Evolutionary conservation across 2,888 invertebrate species (phyloP), one percentile per base, ranked within the genome.

Genomic region (Microchrysa polita): DNA sequence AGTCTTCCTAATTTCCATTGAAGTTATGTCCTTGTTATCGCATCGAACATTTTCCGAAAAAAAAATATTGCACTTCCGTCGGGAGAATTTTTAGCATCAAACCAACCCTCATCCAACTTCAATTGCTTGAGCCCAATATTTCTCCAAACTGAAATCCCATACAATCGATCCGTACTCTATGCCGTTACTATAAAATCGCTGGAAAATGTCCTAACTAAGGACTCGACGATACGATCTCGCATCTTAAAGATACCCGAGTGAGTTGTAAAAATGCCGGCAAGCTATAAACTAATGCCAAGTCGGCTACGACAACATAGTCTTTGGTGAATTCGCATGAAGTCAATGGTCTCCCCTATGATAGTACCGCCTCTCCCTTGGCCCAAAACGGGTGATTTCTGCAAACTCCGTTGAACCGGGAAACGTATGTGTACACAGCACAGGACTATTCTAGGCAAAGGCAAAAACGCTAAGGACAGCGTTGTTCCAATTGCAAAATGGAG

Each of bases 201-300:
- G 1, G 20, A 40, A 53, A 69, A 55, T 40, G 57, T 69, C 42
- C 57, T 55, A 20, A 52, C 55, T 20, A 55, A 69, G 67, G 40
- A 67, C 22, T n/a, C n/a, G n/a, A 44, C 53, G 52, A 69, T 14
- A 55, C 27, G 52, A 55, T 34, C 40, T 57, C 16, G 12, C 57
- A 18, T 55, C 55, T 69, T 69, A 57, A 69, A 57, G 57, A 69
- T 22, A 55, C 69, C 69, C 69, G 69, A 57, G 57, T 57, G 69
- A 20, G 69, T 20, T 55, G 69, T 69, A 69, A 69, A 69, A 69
- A 69, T 69, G 69, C 57, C 69, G 57, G 69, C 14, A 65, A 22
- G 40, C 57, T 40, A 55, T 69, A 69, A 69, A 69, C 55, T 69
- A 69, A 57, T 40, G 55, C 57, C 69, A 40, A 55, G 42, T 12